Conservation (phyloP, 2,888 invertebrate genomes). For the Thysanoteuthis rhombus region DNA sequence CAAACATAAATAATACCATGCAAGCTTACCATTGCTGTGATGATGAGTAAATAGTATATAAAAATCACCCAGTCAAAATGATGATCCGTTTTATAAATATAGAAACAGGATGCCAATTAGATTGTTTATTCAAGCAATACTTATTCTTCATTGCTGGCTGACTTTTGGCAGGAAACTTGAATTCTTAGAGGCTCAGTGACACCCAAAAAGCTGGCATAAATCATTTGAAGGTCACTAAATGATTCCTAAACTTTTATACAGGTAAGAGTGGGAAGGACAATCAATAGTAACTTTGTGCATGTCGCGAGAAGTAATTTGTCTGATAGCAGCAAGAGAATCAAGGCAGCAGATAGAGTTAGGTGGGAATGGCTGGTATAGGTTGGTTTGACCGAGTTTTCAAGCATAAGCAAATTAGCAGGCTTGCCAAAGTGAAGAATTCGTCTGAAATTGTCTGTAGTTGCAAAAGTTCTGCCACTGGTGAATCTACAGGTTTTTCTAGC, state of each 20-base stretch:
- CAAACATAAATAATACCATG: too few relatives aligned
- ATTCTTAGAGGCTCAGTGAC: not conserved
- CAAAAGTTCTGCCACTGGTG: constrained; percentile 12
- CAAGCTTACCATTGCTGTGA: too few relatives aligned
- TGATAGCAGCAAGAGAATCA: not conserved
- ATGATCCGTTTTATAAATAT: not conserved
- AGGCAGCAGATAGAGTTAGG: not conserved
- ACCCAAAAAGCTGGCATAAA: not conserved
- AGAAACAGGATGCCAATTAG: not conserved
- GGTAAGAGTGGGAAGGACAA: not conserved
- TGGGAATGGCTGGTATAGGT: not conserved
- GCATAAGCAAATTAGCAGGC: not conserved
- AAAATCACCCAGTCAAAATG: not conserved
- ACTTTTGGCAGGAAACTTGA: constrained; percentile 12
- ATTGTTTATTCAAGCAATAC: not conserved
- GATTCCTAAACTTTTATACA: not conserved
- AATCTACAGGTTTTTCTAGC: not conserved
- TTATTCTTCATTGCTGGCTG: not conserved
- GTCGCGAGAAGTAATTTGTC: not conserved
- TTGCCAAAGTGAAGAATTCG: not conserved
- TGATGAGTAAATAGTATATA: too few relatives aligned
- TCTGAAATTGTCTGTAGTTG: constrained; percentile 12
- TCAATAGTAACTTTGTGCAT: constrained; percentile 12
- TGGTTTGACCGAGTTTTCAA: not conserved
- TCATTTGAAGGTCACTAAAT: not conserved